Base-by-base conservation (phyloP, 2,888 invertebrate genomes). In the Acronicta leporina region DNA sequence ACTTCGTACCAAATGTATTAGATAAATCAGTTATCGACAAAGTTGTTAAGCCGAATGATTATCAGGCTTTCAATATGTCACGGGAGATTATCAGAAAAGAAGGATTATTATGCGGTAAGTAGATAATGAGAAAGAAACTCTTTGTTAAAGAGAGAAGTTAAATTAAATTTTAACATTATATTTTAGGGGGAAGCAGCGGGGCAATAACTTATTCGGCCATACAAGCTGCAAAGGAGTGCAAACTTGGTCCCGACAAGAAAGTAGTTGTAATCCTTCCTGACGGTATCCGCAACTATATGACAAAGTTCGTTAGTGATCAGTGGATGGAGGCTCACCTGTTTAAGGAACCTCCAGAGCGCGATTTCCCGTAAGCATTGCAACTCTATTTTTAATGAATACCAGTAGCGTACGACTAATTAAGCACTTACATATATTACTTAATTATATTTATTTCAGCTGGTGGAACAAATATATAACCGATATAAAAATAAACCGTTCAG, bases 261-360 rank as follows among this genome's bases (percentile, higher is more conserved):
- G 98, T 99, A 1, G 97, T 99, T 0, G 87, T 99, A 42, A 79
- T 88, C 51, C 91, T 99, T 41, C 98, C 99, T 0, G 99, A 99
- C 87, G 97, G 98, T 51, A 97, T 99, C 71, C 95, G 99, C 67
- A 99, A 99, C 91, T 99, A 99, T 88, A 97, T 99, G 97, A 98
- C 98, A 1, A 99, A 99, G 89, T 98, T 98, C 87, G 96, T 98
- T 11, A 96, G 96, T 56, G 98, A 99, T 87, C 96, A 97, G 75
- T 99, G 99, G 99, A 98, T 99, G 98, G 96, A 96, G 83, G 97
- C 97, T 20, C 95, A 97, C 81, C 96, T 96, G 77, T 95, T 96
- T 72, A 91, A 92, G 57, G 77, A 84, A 58, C 87, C 86, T 8
- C 88, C 87, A 11, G 55, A 78, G 61, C 83, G 84, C 0, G 75